phyloP scores from a whole-genome alignment of 2,113 vertebrate species.

The Aspidoscelis tigris region DNA sequence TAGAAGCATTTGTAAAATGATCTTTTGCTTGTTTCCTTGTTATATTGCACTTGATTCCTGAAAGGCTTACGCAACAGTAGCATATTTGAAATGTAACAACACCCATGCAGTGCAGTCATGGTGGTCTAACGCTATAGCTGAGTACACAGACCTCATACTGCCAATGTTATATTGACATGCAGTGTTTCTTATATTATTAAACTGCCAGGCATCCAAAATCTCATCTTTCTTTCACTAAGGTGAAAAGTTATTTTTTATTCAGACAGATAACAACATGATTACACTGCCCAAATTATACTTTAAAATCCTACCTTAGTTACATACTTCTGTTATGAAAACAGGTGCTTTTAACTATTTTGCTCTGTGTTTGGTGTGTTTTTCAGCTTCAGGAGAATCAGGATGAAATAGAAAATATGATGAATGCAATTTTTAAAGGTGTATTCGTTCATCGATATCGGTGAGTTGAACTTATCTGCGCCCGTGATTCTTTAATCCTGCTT shows the following conservation, averaged over 20 bases:
- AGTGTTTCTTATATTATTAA: not conserved
- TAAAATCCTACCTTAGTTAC: not conserved
- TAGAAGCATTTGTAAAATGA: not conserved
- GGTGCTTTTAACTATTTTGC: slow-evolving; percentile 3
- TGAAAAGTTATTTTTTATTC: not conserved
- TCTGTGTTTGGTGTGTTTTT: slow-evolving; percentile 62
- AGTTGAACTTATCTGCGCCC: slow-evolving; percentile 48
- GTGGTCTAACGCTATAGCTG: no score
- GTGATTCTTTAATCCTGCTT: not conserved
- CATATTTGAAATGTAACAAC: not conserved
- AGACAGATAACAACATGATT: not conserved
- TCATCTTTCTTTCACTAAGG: not conserved
- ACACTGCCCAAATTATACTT: not conserved
- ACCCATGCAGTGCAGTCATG: not conserved
- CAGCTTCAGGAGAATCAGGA: slow-evolving; percentile 99
- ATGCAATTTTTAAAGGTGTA: slow-evolving; percentile 99
- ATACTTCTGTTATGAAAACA: not conserved
- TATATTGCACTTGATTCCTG: not conserved
- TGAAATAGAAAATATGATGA: slow-evolving; percentile 99
- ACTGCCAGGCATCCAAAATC: not conserved
- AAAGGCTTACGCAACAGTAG: not conserved
- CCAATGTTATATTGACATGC: not conserved
- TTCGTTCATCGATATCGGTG: slow-evolving; percentile 99
- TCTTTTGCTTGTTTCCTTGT: not conserved
- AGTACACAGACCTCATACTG: not conserved